Evolutionary conservation across 1,140 invertebrate genomes (phyloP), one percentile per base, ranked within the genome.

Genomic region (Micrasema longulum): DNA sequence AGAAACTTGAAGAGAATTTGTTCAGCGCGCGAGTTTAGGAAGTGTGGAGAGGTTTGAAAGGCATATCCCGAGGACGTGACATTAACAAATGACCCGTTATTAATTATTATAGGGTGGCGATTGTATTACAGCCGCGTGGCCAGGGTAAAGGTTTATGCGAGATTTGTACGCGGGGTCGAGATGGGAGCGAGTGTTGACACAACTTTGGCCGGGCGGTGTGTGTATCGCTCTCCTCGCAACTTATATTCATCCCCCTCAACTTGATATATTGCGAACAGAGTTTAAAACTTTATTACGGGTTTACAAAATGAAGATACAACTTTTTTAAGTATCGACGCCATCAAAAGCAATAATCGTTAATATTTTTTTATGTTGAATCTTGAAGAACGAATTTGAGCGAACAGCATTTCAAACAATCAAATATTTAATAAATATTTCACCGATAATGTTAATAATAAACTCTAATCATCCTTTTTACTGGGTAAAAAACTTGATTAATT

Each of bases 11-110:
- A 35, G 26, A 55, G 55, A 60, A 41, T 41, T 60, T 60, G 36
- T 60, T 60, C 16, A 9, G 31, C 16, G 22, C 55, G 55, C 20
- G 35, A 60, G 35, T 22, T 26, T 16, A 20, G 41, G 2, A 20
- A 62, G 53, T n/a, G n/a, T n/a, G 23, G 65, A 2, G 35, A 38
- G 43, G 20, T 12, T 47, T 16, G 57, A 47, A 6, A 60, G 35
- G 55, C 9, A 60, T 38, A 60, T 35, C 16, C 63, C 38, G 9
- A 65, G 60, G 43, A 71, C 31, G 43, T 75, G 74, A 75, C 74
- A 72, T 53, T 72, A 75, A 75, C 67, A 72, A 75, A 75, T 60
- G 70, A 72, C 67, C 62, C 62, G 70, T 75, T 75, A 75, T 75
- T 75, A 75, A 75, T 75, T 75, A 75, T 72, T 67, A 75, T 50